Evolutionary conservation across 2,888 invertebrate species (phyloP).

Genomic region (Eupithecia dodoneata): DNA sequence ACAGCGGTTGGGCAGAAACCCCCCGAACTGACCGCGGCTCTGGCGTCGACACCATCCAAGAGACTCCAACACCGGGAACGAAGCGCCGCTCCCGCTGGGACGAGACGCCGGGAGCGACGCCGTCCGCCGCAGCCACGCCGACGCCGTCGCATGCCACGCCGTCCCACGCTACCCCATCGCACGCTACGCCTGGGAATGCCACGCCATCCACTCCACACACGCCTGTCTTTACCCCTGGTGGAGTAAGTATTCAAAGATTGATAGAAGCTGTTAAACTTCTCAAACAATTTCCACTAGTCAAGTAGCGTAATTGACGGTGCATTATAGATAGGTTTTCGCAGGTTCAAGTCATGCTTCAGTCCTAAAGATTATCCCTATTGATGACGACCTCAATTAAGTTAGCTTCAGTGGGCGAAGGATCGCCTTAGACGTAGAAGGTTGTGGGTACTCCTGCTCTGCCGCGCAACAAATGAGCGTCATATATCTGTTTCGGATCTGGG

Average conservation of each 20-base stretch:
- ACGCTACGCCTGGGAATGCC: slow-evolving; percentile 88
- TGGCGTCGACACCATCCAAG: slow-evolving; percentile 91
- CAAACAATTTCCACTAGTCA: not conserved
- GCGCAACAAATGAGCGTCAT: not conserved
- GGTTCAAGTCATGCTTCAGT: not conserved
- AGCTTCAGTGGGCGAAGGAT: not conserved
- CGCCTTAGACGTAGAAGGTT: not conserved
- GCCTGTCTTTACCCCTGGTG: slow-evolving; percentile 91
- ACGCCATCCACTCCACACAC: slow-evolving; percentile 86
- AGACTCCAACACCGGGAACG: slow-evolving; percentile 97
- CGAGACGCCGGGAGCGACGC: slow-evolving; percentile 95
- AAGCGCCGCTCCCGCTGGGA: slow-evolving; percentile 99
- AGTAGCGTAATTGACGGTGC: not conserved
- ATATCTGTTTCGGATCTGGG: too few relatives aligned
- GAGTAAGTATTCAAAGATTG: slow-evolving; percentile 72
- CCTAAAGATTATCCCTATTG: not conserved
- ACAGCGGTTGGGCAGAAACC: slow-evolving; percentile 99
- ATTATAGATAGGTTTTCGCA: not conserved
- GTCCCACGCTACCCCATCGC: slow-evolving; percentile 88
- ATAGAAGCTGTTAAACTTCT: not conserved
- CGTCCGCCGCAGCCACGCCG: slow-evolving; percentile 87
- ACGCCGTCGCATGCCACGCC: slow-evolving; percentile 89
- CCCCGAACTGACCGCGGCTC: slow-evolving; percentile 96
- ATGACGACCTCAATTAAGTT: not conserved
- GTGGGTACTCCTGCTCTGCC: not conserved